Conservation (phyloP, 2,113 vertebrate species). For the Elaphurus davidianus region DNA sequence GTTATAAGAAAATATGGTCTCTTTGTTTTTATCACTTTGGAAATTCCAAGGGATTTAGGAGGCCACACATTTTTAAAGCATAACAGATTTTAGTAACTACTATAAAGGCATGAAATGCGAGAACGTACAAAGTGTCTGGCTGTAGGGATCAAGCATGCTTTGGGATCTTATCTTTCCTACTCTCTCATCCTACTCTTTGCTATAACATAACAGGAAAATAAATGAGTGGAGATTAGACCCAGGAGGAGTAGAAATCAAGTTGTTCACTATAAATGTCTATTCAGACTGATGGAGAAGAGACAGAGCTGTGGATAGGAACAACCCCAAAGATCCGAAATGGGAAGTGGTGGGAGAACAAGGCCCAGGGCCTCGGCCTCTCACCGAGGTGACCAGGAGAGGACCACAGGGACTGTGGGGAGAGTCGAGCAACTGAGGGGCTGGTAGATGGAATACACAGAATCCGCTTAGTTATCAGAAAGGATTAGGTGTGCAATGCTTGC, state of each 20-base stretch:
- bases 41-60: background rate
- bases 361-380: accelerated
- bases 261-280: too few relatives aligned
- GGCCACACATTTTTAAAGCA: too few relatives aligned
- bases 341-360: background rate
- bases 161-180: accelerated
- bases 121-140: accelerated
- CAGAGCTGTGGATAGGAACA: background rate
- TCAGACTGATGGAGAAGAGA: background rate
- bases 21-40: accelerated
- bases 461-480: background rate
- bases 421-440: accelerated
- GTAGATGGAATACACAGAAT: too few relatives aligned
- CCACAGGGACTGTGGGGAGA: background rate
- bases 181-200: background rate
- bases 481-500: accelerated
- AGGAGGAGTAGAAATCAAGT: background rate
- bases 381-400: accelerated
- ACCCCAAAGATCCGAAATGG: too few relatives aligned
- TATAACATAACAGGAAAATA: background rate
- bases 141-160: accelerated
- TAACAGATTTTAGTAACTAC: background rate
- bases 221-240: background rate
- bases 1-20: background rate
- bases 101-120: background rate